Evolutionary conservation across 2,113 vertebrate species (phyloP), one percentile per base, ranked within the genome.

Genomic region (Tympanuchus pallidicinctus): DNA sequence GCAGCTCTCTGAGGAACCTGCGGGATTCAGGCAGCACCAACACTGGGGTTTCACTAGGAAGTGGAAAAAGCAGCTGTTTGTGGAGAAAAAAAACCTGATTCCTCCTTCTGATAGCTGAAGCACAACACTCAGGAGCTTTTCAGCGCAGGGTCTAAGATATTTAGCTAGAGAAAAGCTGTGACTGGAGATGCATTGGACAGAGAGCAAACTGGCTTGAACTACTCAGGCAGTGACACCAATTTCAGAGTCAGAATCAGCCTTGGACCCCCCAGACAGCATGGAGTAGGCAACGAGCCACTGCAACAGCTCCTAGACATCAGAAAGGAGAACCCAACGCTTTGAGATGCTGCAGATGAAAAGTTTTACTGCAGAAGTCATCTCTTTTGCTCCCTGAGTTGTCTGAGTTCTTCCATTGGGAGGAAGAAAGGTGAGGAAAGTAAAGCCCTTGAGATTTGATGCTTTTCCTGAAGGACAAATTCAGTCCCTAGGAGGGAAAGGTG

Each of bases 211-310:
- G 45, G 20, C 2, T 1, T 42, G 54, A 66, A 48, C 14, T 18
- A 3, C 24, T 12, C 42, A 50, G 71, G 14, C 25, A 59, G 7
- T 21, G 57, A 19, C 30, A 6, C 13, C 15, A 20, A 13, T 36
- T 69, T 80, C 42, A 36, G 8, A 20, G 34, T 42, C 48, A 42
- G 56, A 13, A 0, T 10, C 13, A 56, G 25, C 10, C 52, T 59
- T 18, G 5, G 4, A 6, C 59, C 16, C 12, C 27, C 21, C 8
- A 11, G 43, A 69, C 20, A 73, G 8, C 30, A 28, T 0, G 0
- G 50, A 54, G 42, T 6, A 73, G 40, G 36, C 38, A 75, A 8
- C 3, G 6, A 90, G 45, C 32, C 77, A 21, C 48, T 36, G 47
- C 48, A 30, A 30, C 15, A 52, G 38, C 17, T 86, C 52, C 38